Evolutionary conservation across 2,113 vertebrate species (phyloP), one percentile per base, ranked within the genome.

Genomic region (Clarias batrachus): DNA sequence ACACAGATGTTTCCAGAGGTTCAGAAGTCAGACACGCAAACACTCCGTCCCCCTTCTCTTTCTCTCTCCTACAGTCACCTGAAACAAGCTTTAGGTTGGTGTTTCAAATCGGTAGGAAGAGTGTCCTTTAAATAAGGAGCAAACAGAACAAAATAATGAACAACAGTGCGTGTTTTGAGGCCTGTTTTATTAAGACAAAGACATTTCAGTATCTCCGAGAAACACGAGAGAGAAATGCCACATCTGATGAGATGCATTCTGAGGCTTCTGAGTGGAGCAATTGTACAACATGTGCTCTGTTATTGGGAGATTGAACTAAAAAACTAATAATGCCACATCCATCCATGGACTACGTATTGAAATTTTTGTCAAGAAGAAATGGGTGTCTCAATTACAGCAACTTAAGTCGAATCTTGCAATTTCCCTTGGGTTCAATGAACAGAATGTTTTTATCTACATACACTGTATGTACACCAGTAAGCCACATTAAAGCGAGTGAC

Each of bases 1-100:
- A 81, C 80, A 62, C 27, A 59, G 27, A 81, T 62, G 79, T 81
- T 81, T 81, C 33, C 21, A 81, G 59, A 63, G 30, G 30, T 5
- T 62, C 59, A 60, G 9, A 60, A 33, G 27, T n/a, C n/a, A 79
- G 21, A 79, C 52, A 79, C 76, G 57, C 37, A 79, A 52, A 79
- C 54, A 57, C 37, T 23, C 71, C 13, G 9, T 12, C 65, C 10
- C 65, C 33, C 8, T 2, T 25, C 70, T 63, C 21, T 63, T 9
- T 11, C 23, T 63, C 62, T 63, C 62, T n/a, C 62, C 16, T 5
- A 66, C 27, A 66, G 25, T 27, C 1, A 5, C n/a, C 12, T 30
- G 13, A 66, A 25, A 63, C 23, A 25, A 63, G 23, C 8, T 63
- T 23, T 9, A 63, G 60, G 33, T 21, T 16, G 37, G 10, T 76